Evolutionary conservation across 1,140 invertebrate species (phyloP), one percentile per base, ranked within the genome.

Genomic region (Cydia amplana): DNA sequence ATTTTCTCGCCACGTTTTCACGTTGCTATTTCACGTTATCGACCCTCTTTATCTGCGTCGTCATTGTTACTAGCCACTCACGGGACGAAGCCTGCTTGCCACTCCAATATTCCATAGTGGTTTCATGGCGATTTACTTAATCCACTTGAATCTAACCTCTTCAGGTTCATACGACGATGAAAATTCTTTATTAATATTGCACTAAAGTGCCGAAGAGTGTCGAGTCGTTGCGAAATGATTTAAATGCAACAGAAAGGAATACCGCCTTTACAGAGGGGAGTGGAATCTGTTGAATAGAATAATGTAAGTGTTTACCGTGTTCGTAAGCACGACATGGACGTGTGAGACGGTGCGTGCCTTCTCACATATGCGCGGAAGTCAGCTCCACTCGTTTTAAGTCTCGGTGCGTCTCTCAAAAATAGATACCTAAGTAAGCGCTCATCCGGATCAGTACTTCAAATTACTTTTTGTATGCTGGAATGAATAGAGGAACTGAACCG

Each of bases 1-100:
- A 93, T 93, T 93, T 93, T 93, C 91, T 93, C 90, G 88, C 87
- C 90, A 92, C 90, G 87, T 93, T 93, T 92, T 93, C 92, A 91
- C 91, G 85, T 92, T 91, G 87, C 92, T 93, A 93, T 93, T 93
- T 93, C 88, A 89, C 88, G 85, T 93, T 93, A 93, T 93, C 92
- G 91, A 92, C 86, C 87, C 88, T 90, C 89, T 92, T 92, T 90
- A 93, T 93, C 92, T 93, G 83, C 87, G 86, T 88, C 91, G 90
- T 93, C 91, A 92, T 91, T 91, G 89, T 92, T 88, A 90, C 88
- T 92, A 88, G 90, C 90, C 91, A 91, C 87, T 93, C 88, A 85
- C 85, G 83, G 79, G 87, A 84, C 83, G 82, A 76, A 80, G 87
- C 83, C 85, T 80, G 78, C 85, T 85, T 85, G 82, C 82, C 82